These are phyloP conservation scores for Cyclophora albipunctata DNA, from an alignment of 2,888 invertebrate genomes.

Conservation along the genomic window DNA sequence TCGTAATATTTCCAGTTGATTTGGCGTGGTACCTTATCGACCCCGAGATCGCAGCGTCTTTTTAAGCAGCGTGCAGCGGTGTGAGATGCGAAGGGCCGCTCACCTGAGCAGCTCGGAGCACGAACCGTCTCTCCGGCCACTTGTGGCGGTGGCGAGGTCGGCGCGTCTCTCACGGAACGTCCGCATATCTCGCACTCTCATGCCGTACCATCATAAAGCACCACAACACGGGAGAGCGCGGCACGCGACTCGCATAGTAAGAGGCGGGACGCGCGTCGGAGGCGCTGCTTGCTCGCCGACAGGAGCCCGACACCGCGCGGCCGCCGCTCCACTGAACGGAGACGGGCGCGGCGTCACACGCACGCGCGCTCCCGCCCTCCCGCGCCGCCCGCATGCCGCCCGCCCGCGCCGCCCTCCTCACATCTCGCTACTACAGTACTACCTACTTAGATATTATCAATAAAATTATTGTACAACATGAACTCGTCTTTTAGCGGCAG, in stretches of 20 bases:
- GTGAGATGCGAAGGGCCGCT: slow-evolving; percentile 59
- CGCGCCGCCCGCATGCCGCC: slow-evolving; percentile 19
- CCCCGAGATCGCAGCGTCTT: slow-evolving; percentile 58
- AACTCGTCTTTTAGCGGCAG: slow-evolving; percentile 50
- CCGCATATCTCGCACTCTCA: slow-evolving; percentile 69
- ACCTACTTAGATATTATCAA: slow-evolving; percentile 71
- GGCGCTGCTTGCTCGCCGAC: slow-evolving; percentile 30
- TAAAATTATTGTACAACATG: slow-evolving; percentile 68
- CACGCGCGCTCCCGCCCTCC: slow-evolving; percentile 43
- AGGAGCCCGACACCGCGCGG: slow-evolving; percentile 31
- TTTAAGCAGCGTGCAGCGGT: slow-evolving; percentile 41
- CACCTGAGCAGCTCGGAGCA: slow-evolving; percentile 64
- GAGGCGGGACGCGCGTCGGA: slow-evolving; percentile 26
- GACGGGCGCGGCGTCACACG: slow-evolving; percentile 59
- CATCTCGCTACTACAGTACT: slow-evolving; percentile 68
- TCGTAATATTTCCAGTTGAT: slow-evolving; percentile 20
- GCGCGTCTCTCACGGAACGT: slow-evolving; percentile 63
- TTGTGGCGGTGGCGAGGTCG: slow-evolving; percentile 58
- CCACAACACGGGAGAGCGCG: slow-evolving; percentile 63
- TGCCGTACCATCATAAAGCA: slow-evolving; percentile 72
- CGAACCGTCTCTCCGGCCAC: slow-evolving; percentile 63
- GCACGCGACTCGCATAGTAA: slow-evolving; percentile 60
- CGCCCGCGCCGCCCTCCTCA: slow-evolving; percentile 46
- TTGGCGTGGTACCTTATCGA: slow-evolving; percentile 50
- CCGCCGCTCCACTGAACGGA: slow-evolving; percentile 25